Conservation (phyloP, 2,888 invertebrate species). For the Nymphalis urticae region DNA sequence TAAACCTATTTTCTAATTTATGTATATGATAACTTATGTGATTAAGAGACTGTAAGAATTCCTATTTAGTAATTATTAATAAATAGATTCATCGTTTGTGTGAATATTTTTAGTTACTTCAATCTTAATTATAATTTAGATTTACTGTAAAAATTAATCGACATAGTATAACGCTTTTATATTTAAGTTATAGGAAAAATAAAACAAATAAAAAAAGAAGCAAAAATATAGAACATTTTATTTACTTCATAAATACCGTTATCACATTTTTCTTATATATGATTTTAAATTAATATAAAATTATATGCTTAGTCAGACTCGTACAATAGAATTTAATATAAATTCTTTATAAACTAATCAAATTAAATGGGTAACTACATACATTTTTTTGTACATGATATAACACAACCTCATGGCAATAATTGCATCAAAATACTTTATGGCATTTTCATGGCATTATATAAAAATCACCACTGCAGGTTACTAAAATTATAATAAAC, state of each 20-base stretch:
- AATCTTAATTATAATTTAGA: no score
- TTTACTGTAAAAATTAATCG: no score
- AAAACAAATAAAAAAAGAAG: slow-evolving; percentile 29
- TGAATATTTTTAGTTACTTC: no score
- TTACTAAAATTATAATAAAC: slow-evolving; percentile 31
- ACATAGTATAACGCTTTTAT: not conserved
- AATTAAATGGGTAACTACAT: slow-evolving; percentile 74
- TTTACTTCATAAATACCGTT: slow-evolving; percentile 68
- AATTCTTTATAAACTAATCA: slow-evolving; percentile 67
- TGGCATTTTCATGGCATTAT: slow-evolving; percentile 64
- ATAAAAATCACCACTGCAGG: slow-evolving; percentile 28
- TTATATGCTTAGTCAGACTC: slow-evolving; percentile 74
- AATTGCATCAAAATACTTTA: slow-evolving; percentile 56
- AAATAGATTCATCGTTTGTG: no score
- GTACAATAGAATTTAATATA: slow-evolving; percentile 74
- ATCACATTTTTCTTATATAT: slow-evolving; percentile 73
- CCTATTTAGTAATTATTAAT: no score
- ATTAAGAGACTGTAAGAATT: no score
- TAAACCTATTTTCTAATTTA: no score
- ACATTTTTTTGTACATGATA: slow-evolving; percentile 68
- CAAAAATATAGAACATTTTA: slow-evolving; percentile 40
- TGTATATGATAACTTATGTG: no score
- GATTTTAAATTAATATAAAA: slow-evolving; percentile 65
- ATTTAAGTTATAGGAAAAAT: slow-evolving; percentile 12
- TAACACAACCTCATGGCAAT: slow-evolving; percentile 78